These are phyloP conservation scores for Rallus crepitans DNA, from an alignment of 2,797 vertebrate genomes.

Conservation along the genomic window DNA sequence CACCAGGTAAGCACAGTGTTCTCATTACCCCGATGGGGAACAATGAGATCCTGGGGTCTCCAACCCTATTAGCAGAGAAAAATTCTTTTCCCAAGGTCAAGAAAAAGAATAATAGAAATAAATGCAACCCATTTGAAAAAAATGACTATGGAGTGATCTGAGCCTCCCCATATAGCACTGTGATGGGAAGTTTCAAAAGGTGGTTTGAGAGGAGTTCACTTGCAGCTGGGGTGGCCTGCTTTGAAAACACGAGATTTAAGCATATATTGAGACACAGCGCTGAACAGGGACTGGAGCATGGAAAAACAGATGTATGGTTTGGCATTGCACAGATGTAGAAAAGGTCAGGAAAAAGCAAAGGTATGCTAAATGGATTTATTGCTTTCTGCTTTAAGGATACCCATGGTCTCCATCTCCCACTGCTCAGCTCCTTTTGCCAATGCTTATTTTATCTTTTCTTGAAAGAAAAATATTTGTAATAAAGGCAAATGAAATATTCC, in stretches of 20 bases:
- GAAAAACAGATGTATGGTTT: background rate
- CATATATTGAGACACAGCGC: background rate
- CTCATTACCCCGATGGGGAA: background rate
- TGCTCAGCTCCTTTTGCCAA: background rate
- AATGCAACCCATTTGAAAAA: background rate
- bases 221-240: background rate
- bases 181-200: background rate
- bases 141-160: background rate
- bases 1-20: background rate
- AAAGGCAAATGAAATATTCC: conserved; percentile 1
- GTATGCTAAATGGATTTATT: background rate
- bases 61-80: background rate
- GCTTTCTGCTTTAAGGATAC: background rate
- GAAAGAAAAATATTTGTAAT: conserved; percentile 42
- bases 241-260: background rate
- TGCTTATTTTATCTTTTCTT: background rate
- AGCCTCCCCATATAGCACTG: background rate
- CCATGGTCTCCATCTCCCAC: background rate
- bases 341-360: conserved; percentile 7
- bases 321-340: background rate
- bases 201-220: background rate
- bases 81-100: background rate
- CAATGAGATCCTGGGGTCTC: background rate
- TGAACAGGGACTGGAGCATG: background rate
- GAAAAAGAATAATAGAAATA: background rate